phyloP scores from a whole-genome alignment of 2,113 vertebrate species.

The Barbus barbus region DNA sequence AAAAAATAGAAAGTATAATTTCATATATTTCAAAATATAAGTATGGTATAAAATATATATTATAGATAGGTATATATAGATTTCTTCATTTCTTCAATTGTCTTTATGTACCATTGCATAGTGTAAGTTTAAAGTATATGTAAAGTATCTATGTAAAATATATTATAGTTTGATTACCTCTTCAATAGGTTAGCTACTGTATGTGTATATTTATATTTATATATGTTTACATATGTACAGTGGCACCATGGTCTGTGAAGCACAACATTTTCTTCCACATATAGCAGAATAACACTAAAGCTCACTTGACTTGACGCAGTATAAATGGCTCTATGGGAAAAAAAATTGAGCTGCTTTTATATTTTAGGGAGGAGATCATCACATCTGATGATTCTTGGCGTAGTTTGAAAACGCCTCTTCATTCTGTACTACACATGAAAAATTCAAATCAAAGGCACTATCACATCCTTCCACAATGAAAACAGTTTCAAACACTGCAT shows the following conservation, averaged over 20 bases:
- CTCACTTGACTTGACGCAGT: neutral
- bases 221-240: neutral
- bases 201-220: neutral
- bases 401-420: neutral
- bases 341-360: neutral
- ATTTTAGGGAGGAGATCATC: neutral
- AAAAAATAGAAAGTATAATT: too few species aligned
- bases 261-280: neutral
- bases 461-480: neutral
- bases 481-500: conserved; percentile 4
- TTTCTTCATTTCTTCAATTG: too few species aligned
- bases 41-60: too few species aligned
- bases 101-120: too few species aligned
- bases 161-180: too few species aligned
- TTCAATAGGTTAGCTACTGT: neutral
- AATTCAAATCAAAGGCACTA: neutral
- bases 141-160: too few species aligned
- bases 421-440: conserved; percentile 26
- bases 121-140: too few species aligned
- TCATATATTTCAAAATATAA: too few species aligned
- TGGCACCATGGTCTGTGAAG: neutral
- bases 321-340: neutral
- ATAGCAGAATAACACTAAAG: neutral
- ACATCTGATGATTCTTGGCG: neutral
- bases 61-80: too few species aligned